Base-by-base conservation (phyloP, 1,140 invertebrate species). In the Lepidurus apus region DNA sequence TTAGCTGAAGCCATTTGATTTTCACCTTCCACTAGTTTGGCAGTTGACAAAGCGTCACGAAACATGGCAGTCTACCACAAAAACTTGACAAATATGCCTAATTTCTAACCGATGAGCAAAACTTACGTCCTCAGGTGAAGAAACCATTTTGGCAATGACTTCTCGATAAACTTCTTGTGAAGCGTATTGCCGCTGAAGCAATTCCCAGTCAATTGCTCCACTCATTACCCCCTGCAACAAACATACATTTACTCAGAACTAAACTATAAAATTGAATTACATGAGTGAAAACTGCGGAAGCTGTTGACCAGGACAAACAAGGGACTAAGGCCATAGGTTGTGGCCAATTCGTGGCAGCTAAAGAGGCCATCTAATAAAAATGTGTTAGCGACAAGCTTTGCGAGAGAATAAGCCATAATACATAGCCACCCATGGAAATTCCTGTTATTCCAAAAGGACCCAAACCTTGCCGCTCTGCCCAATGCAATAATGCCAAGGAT, bases 341-440 rank as follows among this genome's bases (percentile, higher is more conserved):
- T 7, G 92, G 93, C 93, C 95, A 98, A 86, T 92, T 97, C 73
- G 94, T 93, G 34, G 96, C 97, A 81, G 96, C 95, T 81, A 99
- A 87, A 34, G 95, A 96, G 81, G 97, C 97, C 96, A 98, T 99
- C 94, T 98, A 84, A 78, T 85, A 43, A 21, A 21, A 74, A 42
- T 10, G 1, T 47, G n/a, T 17, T 21, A 44, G 43, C 24, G 47
- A 65, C 34, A 47, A 42, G 42, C 43, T 34, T 17, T 73, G 24
- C 78, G 10, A 45, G n/a, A 81, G 65, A 82, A 80, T 79, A 79
- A 80, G 76, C 81, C 82, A 43, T 89, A 92, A 89, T 85, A 98
- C 95, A 90, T 98, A 96, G 74, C 97, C 98, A 79, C 98, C 98
- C 97, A 99, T 98, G n/a, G 97, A 99, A 75, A 99, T 89, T n/a